Conservation (phyloP, 2,113 vertebrate species). For the Melanotaenia duboulayi region DNA sequence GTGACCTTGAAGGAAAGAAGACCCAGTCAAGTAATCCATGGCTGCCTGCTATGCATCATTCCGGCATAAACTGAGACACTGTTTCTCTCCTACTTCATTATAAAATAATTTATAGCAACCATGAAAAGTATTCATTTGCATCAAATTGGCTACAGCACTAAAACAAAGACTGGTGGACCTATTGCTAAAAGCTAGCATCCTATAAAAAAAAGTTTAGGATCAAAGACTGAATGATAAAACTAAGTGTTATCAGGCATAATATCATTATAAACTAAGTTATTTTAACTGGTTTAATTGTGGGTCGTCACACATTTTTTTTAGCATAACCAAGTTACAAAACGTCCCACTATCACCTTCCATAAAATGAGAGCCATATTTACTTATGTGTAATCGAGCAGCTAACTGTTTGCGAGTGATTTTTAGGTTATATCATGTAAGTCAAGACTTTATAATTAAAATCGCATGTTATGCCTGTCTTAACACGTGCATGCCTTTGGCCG, state of each 20-base stretch:
- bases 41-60: neutral
- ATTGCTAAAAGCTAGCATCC: neutral
- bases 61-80: rapidly evolving
- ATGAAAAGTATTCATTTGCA: neutral
- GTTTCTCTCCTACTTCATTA: rapidly evolving
- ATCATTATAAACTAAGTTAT: no score
- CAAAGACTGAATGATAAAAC: neutral
- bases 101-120: neutral
- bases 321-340: conserved; percentile 27
- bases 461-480: neutral
- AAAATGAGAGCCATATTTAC: conserved; percentile 18
- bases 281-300: neutral
- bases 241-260: neutral
- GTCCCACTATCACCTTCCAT: conserved; percentile 29
- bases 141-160: neutral
- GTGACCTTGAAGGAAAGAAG: conserved; percentile 64
- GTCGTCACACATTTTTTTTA: neutral
- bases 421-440: neutral
- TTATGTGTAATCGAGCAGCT: neutral
- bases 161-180: neutral
- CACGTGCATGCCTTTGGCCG: conserved; percentile 17
- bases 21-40: neutral
- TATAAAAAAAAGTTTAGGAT: neutral
- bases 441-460: neutral
- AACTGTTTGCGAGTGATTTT: neutral